phyloP scores from a whole-genome alignment of 2,888 invertebrate genomes.

The Gastracanthus pulcherrimus region DNA sequence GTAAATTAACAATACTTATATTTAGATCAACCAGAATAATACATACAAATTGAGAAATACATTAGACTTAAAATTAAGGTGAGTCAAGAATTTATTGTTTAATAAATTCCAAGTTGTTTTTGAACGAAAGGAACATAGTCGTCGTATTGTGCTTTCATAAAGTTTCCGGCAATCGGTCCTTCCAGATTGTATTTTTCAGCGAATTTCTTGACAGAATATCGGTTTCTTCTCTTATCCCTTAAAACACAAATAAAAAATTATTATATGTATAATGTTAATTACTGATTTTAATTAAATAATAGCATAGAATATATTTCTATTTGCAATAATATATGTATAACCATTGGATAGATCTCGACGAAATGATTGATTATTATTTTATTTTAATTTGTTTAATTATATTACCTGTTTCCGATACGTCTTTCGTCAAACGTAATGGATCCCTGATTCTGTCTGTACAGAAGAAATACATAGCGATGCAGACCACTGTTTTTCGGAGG shows the following conservation, averaged over 20 bases:
- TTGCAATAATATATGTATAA: neutral
- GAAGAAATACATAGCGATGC: slow-evolving; percentile 74
- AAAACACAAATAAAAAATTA: slow-evolving; percentile 44
- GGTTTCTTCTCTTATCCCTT: slow-evolving; percentile 79
- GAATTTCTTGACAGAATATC: slow-evolving; percentile 81
- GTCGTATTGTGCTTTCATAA: slow-evolving; percentile 81
- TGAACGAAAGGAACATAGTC: slow-evolving; percentile 80
- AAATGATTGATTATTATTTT: no score
- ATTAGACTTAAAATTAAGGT: neutral
- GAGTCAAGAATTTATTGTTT: neutral
- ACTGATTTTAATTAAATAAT: no score
- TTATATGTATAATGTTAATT: no score
- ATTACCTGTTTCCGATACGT: slow-evolving; percentile 70
- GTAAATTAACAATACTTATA: slow-evolving; percentile 2
- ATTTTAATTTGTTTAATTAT: no score
- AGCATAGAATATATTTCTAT: neutral
- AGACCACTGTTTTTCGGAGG: slow-evolving; percentile 70
- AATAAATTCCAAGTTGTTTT: slow-evolving; percentile 71
- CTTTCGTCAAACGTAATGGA: slow-evolving; percentile 74
- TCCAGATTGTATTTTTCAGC: slow-evolving; percentile 81
- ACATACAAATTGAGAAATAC: neutral
- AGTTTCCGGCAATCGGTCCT: slow-evolving; percentile 82
- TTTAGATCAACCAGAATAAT: neutral
- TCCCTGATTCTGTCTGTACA: slow-evolving; percentile 75
- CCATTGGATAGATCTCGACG: no score